Conservation (phyloP, 2,797 vertebrate species). For the Brachyrhaphis roseni region DNA sequence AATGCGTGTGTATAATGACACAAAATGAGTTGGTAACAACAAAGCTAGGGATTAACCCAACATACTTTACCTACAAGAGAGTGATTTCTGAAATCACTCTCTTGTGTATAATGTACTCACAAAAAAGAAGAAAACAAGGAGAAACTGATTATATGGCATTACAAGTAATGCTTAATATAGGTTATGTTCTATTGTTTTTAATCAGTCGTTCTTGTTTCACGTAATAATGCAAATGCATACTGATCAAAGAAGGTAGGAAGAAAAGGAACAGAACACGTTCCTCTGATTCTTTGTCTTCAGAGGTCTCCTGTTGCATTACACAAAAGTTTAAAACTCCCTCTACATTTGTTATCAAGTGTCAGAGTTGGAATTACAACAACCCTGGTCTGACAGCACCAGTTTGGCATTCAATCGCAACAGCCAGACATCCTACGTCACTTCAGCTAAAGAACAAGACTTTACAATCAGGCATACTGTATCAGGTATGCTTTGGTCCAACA, state of each 20-base stretch:
- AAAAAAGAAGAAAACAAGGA: neutral
- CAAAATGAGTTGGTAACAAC: conserved; percentile 15
- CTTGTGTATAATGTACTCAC: neutral
- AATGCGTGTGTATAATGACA: conserved; percentile 16
- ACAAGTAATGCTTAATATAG: neutral
- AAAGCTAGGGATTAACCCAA: conserved; percentile 24
- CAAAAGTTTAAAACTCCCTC: conserved; percentile 15
- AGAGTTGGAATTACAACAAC: conserved; percentile 39
- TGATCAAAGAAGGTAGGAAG: neutral
- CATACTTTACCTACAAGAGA: neutral
- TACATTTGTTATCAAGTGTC: conserved; percentile 12
- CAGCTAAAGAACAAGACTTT: conserved; percentile 48
- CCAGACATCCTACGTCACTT: conserved; percentile 62
- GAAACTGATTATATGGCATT: neutral
- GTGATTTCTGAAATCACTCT: neutral
- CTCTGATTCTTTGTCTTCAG: conserved; percentile 13
- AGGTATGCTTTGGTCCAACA: conserved; percentile 64
- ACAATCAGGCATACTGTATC: conserved; percentile 72
- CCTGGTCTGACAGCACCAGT: conserved; percentile 19
- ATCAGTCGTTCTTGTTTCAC: neutral
- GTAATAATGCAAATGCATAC: neutral
- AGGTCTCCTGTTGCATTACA: conserved; percentile 1
- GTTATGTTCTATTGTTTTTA: neutral
- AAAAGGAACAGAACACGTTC: conserved; percentile 7
- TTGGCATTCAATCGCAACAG: conserved; percentile 22